Conservation (phyloP, 2,888 invertebrate genomes). For the Lumbricus terrestris region DNA sequence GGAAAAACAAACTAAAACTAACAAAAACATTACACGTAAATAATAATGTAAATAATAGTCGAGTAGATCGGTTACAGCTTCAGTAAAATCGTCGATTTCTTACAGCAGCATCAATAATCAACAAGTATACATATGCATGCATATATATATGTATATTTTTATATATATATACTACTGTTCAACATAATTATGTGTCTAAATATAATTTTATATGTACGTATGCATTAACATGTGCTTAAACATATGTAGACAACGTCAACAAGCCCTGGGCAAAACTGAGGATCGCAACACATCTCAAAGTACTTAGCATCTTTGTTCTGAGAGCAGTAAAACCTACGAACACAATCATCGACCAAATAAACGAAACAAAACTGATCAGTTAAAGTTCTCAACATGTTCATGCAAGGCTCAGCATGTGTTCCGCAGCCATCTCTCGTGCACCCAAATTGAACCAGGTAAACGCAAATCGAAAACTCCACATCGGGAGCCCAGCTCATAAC, state of each 20-base stretch:
- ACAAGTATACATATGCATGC: not conserved
- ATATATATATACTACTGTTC: no score
- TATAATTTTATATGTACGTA: no score
- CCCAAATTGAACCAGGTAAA: no score
- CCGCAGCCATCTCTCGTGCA: not conserved
- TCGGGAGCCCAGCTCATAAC: no score
- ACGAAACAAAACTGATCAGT: not conserved
- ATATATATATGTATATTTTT: not conserved
- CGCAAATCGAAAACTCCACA: no score
- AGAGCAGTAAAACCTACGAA: not conserved
- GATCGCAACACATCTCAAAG: not conserved
- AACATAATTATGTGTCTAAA: no score
- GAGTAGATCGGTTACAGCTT: not conserved
- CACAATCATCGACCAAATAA: not conserved
- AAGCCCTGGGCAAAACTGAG: not conserved
- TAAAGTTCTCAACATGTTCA: not conserved
- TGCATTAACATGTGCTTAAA: not conserved
- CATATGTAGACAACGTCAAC: not conserved
- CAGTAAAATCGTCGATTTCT: not conserved
- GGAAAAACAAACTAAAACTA: not conserved
- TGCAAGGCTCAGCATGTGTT: not conserved
- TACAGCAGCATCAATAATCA: not conserved
- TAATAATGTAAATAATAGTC: not conserved
- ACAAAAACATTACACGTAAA: no score
- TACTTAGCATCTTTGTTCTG: not conserved